Base-by-base conservation (phyloP, 2,113 vertebrate species). In the Oncorhynchus gorbuscha region DNA sequence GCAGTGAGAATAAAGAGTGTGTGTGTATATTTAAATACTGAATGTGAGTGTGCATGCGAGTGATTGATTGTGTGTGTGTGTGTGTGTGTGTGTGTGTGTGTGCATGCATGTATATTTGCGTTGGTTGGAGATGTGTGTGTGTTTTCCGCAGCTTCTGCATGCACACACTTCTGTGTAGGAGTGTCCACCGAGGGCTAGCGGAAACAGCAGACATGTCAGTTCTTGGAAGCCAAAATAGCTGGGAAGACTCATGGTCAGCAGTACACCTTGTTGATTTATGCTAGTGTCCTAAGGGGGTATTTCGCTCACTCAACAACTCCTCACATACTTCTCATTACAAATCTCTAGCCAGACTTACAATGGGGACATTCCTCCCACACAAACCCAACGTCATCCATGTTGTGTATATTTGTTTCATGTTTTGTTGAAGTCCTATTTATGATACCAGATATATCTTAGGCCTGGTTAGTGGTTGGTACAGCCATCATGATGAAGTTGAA, bases 201-300 rank as follows among this genome's bases (percentile, higher is more conserved):
- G 59, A 62, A 62, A 62, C 59, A 22, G 59, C 18, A n/a, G 8
- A 12, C 59, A 6, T 62, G 20, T 24, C 51, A 62, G 59, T 62
- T 62, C 59, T 62, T 62, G 59, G 59, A 24, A 62, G 24, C 59
- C n/a, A 22, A 62, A 62, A 62, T 62, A 62, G 59, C 59, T 62
- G 59, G 7, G 59, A 62, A 62, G 59, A 62, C 59, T 62, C 22
- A 62, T 22, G 59, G n/a, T 62, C 59, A 62, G 59, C n/a, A 62
- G 59, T 62, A 62, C 8, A 62, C n/a, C n/a, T 62, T 62, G 59
- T n/a, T 62, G 59, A 62, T 62, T 24, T 62, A 24, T 62, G 59
- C n/a, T 22, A 9, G 20, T 62, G 20, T n/a, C 59, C 59, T 22
- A 11, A 62, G 55, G 55, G 55, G 18, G 20, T 45, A 4, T 18